Evolutionary conservation across 2,888 invertebrate genomes (phyloP), one percentile per base, ranked within the genome.

Genomic region (Abrostola tripartita): DNA sequence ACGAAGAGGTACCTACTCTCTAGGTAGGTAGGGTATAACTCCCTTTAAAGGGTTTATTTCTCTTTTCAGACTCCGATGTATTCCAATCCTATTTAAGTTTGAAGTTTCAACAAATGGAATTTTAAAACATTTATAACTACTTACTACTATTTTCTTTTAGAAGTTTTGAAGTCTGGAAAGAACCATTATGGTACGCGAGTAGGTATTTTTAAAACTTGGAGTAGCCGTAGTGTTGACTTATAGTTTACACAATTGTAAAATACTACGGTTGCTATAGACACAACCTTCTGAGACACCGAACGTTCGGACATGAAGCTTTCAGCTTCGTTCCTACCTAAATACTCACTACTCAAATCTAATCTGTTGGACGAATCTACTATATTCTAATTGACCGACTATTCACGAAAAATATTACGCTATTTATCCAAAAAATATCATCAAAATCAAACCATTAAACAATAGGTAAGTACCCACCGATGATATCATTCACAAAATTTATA

Each of bases 401-500:
- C n/a, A n/a, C n/a, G n/a, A n/a, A n/a, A n/a, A n/a, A n/a, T n/a
- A n/a, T n/a, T n/a, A n/a, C n/a, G n/a, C 12, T 12, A 12, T 5
- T 44, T 14, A 44, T 12, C 0, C 6, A 7, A 14, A 44, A 14
- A 14, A 24, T 24, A 24, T 40, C 24, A 24, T 40, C 24, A 35
- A 5, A 35, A 35, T 49, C 0, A 52, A 38, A 42, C n/a, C 47
- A 42, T 6, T 47, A 52, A 68, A 54, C 40, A 24, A 57, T 50
- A 52, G 37, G 37, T 38, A 56, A 0, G 63, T 53, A 65, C 64
- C 57, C 52, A 68, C 64, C 57, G 53, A 68, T 64, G 61, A 14
- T 78, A 78, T 67, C 65, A 47, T 63, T 58, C 36, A 6, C 5
- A 50, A 65, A 65, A 73, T 78, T 78, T 68, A 80, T 52, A 37